Percentiles rank a stretch among this genome's conserved stretches.
These are phyloP conservation scores for Astropecten irregularis DNA, from an alignment of 53 echinoderm and acorn worm genomes.

Conservation along the genomic window DNA sequence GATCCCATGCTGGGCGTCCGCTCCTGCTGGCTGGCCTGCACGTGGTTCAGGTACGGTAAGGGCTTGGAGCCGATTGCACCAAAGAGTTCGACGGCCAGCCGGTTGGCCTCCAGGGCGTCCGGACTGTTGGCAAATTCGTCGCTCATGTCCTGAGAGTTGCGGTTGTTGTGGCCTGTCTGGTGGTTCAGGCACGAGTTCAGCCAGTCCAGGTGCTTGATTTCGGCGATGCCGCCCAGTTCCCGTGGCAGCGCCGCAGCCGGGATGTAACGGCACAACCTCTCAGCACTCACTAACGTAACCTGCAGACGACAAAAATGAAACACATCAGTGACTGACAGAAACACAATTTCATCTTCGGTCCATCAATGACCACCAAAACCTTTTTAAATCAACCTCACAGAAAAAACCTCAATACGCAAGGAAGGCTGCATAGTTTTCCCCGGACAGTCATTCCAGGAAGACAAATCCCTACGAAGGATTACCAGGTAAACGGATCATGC, in stretches of 20 bases:
- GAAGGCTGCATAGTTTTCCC: too few species aligned
- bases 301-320: conserved; percentile 14
- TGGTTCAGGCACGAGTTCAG: conserved; percentile 82
- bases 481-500: too few species aligned
- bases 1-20: conserved; percentile 31
- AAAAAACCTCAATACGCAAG: too few species aligned
- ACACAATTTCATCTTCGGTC: too few species aligned
- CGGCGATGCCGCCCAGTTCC: conserved; percentile 82
- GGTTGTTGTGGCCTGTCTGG: conserved; percentile 82
- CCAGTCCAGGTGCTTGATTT: conserved; percentile 92
- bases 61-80: conserved; percentile 27
- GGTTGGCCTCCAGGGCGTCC: conserved; percentile 86
- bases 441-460: too few species aligned
- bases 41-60: background rate
- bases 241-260: conserved; percentile 86
- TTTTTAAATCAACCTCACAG: too few species aligned
- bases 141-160: conserved; percentile 85
- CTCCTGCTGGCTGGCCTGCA: conserved; percentile 39
- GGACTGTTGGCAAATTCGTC: conserved; percentile 76
- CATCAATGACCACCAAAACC: too few species aligned
- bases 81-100: conserved; percentile 85
- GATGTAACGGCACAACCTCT: conserved; percentile 84
- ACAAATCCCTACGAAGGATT: too few species aligned
- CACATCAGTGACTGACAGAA: background rate
- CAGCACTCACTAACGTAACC: conserved; percentile 93